Conservation (phyloP, 2,797 vertebrate species). For the Balearica regulorum region DNA sequence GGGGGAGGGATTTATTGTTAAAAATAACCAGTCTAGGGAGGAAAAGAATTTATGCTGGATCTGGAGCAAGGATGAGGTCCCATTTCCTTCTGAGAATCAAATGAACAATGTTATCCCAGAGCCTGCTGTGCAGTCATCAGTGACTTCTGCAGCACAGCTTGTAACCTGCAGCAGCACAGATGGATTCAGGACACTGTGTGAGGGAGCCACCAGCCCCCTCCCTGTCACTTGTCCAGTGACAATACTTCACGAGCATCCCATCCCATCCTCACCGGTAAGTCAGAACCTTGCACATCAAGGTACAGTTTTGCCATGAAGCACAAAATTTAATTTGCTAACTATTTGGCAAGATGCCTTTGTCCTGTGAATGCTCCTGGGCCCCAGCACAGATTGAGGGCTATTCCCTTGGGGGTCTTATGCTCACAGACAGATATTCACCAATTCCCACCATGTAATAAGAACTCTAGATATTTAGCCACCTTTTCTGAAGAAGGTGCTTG, state of each 20-base stretch:
- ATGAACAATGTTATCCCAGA: not conserved
- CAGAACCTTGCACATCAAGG: not conserved
- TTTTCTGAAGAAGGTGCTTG: not conserved
- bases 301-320: not conserved
- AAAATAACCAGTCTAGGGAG: not conserved
- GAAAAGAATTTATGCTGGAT: not conserved
- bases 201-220: not conserved
- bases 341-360: not conserved
- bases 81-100: not conserved
- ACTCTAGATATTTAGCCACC: not conserved
- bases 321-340: not conserved
- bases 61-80: not conserved
- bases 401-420: not conserved
- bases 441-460: not conserved
- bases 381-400: not conserved
- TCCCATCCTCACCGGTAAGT: not conserved
- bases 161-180: not conserved
- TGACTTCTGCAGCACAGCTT: not conserved
- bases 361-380: not conserved
- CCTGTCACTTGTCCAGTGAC: not conserved
- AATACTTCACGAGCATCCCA: not conserved
- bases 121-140: not conserved
- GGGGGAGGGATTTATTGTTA: not conserved
- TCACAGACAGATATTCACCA: not conserved
- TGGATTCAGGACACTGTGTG: accelerated